phyloP scores from a whole-genome alignment of 2,113 vertebrate genomes.

The Pycnonotus jocosus region DNA sequence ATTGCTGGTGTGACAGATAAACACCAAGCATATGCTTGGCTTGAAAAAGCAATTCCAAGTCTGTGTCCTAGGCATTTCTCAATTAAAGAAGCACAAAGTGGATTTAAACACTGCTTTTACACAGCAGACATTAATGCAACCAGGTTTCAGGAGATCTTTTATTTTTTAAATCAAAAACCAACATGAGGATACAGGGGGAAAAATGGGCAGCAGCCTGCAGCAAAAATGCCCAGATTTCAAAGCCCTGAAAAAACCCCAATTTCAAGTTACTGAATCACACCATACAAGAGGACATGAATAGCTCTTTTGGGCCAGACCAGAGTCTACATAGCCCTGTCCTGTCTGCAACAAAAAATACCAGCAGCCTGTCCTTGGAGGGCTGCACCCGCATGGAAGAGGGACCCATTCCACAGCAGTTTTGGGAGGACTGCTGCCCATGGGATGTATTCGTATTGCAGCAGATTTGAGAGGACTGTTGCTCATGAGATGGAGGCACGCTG shows the following conservation, averaged over 20 bases:
- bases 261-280: not conserved
- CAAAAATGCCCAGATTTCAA: not conserved
- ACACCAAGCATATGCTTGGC: not conserved
- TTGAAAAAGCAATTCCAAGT: slow-evolving; percentile 11
- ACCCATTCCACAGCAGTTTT: rapidly evolving
- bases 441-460: not conserved
- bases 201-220: not conserved
- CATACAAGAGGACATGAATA: not conserved
- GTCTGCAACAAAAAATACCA: not conserved
- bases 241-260: not conserved
- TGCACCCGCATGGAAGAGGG: rapidly evolving
- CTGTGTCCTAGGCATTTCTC: not conserved
- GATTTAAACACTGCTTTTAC: not conserved
- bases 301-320: not conserved
- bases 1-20: slow-evolving; percentile 4
- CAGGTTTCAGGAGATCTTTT: not conserved
- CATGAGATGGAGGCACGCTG: rapidly evolving
- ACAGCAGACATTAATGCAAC: not conserved
- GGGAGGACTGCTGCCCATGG: not conserved
- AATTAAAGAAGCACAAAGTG: not conserved
- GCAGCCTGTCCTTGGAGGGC: not conserved
- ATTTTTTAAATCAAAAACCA: not conserved
- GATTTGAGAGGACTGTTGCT: not conserved
- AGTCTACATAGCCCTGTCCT: not conserved
- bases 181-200: rapidly evolving